Conservation (phyloP, 2,797 vertebrate species). For the Myoxocephalus aenaeus region DNA sequence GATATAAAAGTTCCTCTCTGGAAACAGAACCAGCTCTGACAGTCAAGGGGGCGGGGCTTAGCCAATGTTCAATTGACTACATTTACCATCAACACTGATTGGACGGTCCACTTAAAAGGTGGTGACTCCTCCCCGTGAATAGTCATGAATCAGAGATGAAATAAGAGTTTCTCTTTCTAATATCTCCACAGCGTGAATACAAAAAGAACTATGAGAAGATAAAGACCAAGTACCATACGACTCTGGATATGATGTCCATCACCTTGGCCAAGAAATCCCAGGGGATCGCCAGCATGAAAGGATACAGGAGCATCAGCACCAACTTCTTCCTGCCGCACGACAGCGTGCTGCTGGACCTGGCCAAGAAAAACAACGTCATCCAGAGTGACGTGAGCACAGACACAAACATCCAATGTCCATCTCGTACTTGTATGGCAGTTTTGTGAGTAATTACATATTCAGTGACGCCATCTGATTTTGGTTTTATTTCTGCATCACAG, state of each 20-base stretch:
- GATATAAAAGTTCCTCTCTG: too few relatives aligned
- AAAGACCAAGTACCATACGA: conserved; percentile 90
- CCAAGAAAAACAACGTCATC: conserved; percentile 89
- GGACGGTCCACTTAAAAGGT: not conserved
- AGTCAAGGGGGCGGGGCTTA: too few relatives aligned
- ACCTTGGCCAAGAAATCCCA: conserved; percentile 92
- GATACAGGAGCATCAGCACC: conserved; percentile 84
- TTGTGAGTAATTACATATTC: not conserved
- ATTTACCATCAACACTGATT: not conserved
- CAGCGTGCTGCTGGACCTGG: conserved; percentile 85
- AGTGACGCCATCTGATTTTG: not conserved
- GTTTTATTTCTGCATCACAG: conserved; percentile 69
- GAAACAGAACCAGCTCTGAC: too few relatives aligned
- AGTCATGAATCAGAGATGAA: not conserved
- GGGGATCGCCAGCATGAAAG: conserved; percentile 86
- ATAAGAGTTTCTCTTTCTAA: not conserved
- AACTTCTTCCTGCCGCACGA: conserved; percentile 88
- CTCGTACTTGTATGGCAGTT: not conserved
- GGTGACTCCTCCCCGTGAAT: not conserved
- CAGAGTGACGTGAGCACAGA: conserved; percentile 89
- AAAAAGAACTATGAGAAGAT: conserved; percentile 92
- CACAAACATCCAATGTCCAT: not conserved
- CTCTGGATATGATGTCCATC: conserved; percentile 92
- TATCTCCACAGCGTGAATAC: conserved; percentile 87
- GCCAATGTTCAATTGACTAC: not conserved